These are phyloP conservation scores for Micrastur ruficollis DNA, from an alignment of 2,797 vertebrate genomes.

Conservation along the genomic window DNA sequence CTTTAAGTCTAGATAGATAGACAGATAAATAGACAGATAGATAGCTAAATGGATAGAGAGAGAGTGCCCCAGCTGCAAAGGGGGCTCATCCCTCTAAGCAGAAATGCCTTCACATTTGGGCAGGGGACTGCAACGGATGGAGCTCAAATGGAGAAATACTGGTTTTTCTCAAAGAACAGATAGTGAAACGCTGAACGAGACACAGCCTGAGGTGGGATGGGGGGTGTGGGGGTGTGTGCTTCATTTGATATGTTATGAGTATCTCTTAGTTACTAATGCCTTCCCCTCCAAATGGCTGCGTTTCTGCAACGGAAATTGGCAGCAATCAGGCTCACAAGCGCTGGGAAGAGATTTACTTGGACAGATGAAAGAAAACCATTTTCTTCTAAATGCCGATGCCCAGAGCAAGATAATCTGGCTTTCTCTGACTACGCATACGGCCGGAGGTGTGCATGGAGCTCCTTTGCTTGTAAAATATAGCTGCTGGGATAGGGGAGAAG, in stretches of 20 bases:
- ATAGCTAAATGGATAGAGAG: no score
- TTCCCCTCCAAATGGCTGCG: slow-evolving; percentile 43
- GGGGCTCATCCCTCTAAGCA: background rate
- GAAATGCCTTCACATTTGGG: background rate
- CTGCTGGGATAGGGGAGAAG: background rate
- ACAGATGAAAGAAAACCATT: slow-evolving; percentile 69
- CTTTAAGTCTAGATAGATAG: background rate
- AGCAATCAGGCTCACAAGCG: slow-evolving; percentile 69
- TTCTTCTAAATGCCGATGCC: slow-evolving; percentile 47
- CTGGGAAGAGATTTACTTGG: slow-evolving; percentile 66
- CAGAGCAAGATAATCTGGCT: slow-evolving; percentile 37
- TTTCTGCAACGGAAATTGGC: slow-evolving; percentile 67
- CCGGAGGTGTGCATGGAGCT: background rate
- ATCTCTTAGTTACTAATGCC: slow-evolving; percentile 55
- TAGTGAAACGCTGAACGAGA: background rate
- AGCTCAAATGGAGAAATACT: background rate
- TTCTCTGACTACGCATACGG: background rate
- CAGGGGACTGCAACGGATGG: background rate
- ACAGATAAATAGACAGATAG: accelerated
- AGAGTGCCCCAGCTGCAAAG: background rate
- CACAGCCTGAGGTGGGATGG: background rate
- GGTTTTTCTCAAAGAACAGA: background rate
- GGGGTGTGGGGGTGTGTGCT: accelerated
- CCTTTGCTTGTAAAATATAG: background rate
- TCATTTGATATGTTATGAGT: slow-evolving; percentile 49